Evolutionary conservation across 2,113 vertebrate genomes (phyloP).

Genomic region (Myxocyprinus asiaticus): DNA sequence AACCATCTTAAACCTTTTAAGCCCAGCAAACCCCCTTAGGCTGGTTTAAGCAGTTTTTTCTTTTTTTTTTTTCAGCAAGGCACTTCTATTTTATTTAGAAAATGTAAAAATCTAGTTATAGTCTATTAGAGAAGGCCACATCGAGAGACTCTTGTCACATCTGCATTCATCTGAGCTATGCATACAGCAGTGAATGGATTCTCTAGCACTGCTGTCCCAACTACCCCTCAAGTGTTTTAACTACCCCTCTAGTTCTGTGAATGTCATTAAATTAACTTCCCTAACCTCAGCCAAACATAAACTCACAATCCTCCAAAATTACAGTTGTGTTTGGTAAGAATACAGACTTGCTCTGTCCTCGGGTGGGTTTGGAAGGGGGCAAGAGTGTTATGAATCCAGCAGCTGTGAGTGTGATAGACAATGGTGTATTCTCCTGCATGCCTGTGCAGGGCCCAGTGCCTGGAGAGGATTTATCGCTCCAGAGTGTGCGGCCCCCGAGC

Average conservation of each 20-base stretch:
- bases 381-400: constrained; percentile 33
- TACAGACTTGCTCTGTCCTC: neutral
- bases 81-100: too few species aligned
- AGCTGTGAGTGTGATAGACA: constrained; percentile 52
- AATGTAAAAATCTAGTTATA: too few species aligned
- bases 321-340: neutral
- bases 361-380: neutral
- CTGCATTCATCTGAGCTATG: too few species aligned
- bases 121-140: neutral
- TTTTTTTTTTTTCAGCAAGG: too few species aligned
- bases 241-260: neutral
- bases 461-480: constrained; percentile 26
- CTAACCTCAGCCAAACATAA: neutral
- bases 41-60: too few species aligned
- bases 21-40: too few species aligned
- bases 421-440: constrained; percentile 58
- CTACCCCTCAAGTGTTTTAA: neutral
- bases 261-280: neutral
- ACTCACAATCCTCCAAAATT: neutral
- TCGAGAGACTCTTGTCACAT: too few species aligned
- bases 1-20: neutral
- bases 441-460: constrained; percentile 40
- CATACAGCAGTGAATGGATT: too few species aligned
- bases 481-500: constrained; percentile 54
- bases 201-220: too few species aligned